Evolutionary conservation across 2,888 invertebrate species (phyloP), one percentile per base, ranked within the genome.

Genomic region (Eupithecia tripunctaria): DNA sequence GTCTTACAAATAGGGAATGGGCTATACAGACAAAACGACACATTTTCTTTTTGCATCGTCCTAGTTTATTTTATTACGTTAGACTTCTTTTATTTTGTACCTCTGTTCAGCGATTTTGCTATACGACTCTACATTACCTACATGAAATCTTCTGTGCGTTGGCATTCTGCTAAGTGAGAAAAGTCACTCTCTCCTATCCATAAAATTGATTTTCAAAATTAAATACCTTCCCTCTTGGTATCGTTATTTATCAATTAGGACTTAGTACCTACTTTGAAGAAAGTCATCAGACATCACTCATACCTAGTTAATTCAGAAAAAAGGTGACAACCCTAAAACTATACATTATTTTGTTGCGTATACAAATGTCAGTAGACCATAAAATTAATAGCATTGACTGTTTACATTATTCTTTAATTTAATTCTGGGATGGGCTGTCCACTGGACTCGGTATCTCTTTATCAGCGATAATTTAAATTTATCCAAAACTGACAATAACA

Each of bases 341-440:
- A 60, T 18, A 72, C 43, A 69, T 71, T 70, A 72, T 66, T 59
- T 71, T 62, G 67, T 71, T 74, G 63, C 68, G 66, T 69, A 69
- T 67, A 71, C 71, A 69, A 69, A 69, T 74, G 71, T 67, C 71
- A 74, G 71, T 67, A 71, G 69, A 74, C 74, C 74, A 68, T 71
- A 67, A 71, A 74, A 74, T 69, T 71, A 74, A 68, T 32, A 64
- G 64, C 64, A 64, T 64, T 25, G 21, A 56, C 64, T 64, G 64
- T 64, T 64, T 64, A 64, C 64, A 64, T n/a, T 41, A 64, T 64
- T 63, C 62, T 36, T 63, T 64, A 14, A 7, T 64, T 41, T 41
- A 25, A 38, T 63, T 36, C n/a, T 63, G 62, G 64, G 38, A 64
- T 63, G 36, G 38, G 25, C 38, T 25, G 5, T 10, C 12, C 14